Conservation (phyloP, 2,888 invertebrate genomes). For the Mesorhabditis belari region DNA sequence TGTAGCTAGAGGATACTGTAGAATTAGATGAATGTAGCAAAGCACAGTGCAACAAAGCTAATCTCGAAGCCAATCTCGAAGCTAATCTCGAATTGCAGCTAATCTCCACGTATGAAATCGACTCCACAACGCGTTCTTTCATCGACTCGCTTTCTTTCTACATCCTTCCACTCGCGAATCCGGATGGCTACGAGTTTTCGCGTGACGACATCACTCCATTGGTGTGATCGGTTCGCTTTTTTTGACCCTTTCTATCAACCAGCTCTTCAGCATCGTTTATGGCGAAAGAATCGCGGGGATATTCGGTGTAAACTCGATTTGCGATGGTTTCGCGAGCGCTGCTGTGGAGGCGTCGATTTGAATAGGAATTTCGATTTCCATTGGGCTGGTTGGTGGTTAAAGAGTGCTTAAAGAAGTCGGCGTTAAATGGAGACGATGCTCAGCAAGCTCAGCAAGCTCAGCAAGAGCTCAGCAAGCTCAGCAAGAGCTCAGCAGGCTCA, state of each 20-base stretch:
- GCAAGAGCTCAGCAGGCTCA: too few relatives aligned
- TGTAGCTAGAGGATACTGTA: too few relatives aligned
- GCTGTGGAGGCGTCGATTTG: slow-evolving; percentile 51
- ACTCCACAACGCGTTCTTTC: slow-evolving; percentile 13
- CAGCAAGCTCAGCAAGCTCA: too few relatives aligned
- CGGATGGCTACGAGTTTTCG: slow-evolving; percentile 47
- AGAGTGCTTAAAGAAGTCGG: too few relatives aligned
- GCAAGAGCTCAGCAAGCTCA: too few relatives aligned
- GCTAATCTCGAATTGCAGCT: slow-evolving; percentile 25
- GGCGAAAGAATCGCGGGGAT: slow-evolving; percentile 46
- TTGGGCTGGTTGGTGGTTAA: slow-evolving; percentile 23
- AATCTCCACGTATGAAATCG: slow-evolving; percentile 36
- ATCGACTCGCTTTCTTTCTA: slow-evolving; percentile 40
- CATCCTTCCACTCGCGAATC: slow-evolving; percentile 47
- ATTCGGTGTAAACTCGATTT: slow-evolving; percentile 45
- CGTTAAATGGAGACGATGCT: background rate
- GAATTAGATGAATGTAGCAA: too few relatives aligned
- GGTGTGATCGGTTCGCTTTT: slow-evolving; percentile 10
- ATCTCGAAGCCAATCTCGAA: too few relatives aligned
- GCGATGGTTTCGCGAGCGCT: slow-evolving; percentile 44
- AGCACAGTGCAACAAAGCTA: too few relatives aligned
- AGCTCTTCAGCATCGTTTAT: slow-evolving; percentile 39
- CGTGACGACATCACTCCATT: slow-evolving; percentile 42
- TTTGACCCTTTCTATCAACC: background rate
- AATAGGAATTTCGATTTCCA: slow-evolving; percentile 47